Conservation (phyloP, 2,113 vertebrate genomes). For the Nibea coibor region DNA sequence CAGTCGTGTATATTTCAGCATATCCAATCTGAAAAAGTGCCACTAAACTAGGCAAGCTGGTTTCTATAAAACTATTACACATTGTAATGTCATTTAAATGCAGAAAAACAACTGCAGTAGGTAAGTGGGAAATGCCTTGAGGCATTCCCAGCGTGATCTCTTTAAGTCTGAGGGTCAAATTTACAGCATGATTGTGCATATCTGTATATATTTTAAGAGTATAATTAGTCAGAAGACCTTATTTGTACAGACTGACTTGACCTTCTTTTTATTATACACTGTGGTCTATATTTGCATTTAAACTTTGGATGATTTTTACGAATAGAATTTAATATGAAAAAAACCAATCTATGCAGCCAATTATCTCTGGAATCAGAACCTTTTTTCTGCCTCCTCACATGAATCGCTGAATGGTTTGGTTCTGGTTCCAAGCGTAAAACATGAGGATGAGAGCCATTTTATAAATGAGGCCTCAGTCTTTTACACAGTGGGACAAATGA, state of each 20-base stretch:
- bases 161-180: conserved; percentile 23
- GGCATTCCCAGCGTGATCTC: conserved; percentile 3
- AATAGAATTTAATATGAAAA: not conserved
- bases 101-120: not conserved
- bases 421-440: not conserved
- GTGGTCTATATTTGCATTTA: conserved; percentile 2
- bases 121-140: conserved; percentile 1
- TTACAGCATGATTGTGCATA: not conserved
- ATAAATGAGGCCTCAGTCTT: conserved; percentile 10
- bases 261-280: not conserved
- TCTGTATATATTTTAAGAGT: conserved; percentile 11
- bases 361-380: not conserved
- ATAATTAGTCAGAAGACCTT: conserved; percentile 23
- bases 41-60: not conserved
- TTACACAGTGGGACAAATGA: conserved; percentile 46
- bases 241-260: not conserved
- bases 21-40: not conserved
- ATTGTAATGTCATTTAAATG: not conserved
- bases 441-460: not conserved
- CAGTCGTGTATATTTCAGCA: not conserved
- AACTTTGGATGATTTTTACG: not conserved
- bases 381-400: not conserved
- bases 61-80: not conserved
- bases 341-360: not conserved
- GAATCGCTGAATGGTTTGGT: conserved; percentile 6